Conservation (phyloP, 1,140 invertebrate species). For the Drosophila rhopaloa region DNA sequence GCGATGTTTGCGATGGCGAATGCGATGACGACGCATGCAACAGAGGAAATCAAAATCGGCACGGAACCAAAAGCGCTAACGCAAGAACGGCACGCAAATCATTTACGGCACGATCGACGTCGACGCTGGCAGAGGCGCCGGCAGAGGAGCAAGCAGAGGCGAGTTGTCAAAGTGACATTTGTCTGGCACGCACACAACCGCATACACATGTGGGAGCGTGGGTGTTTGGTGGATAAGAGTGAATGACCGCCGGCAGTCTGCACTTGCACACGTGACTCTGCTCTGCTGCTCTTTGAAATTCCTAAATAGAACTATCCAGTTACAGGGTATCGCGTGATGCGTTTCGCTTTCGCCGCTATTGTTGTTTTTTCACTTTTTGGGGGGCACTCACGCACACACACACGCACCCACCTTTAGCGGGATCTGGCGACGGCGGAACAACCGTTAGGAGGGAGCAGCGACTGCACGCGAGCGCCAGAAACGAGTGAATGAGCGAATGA, state of each 20-base stretch:
- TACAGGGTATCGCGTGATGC: slow-evolving; percentile 48
- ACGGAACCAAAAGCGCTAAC: slow-evolving; percentile 60
- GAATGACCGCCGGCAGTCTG: slow-evolving; percentile 64
- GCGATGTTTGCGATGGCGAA: slow-evolving; percentile 46
- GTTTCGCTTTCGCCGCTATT: slow-evolving; percentile 32
- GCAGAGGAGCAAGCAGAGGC: slow-evolving; percentile 25
- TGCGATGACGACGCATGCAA: slow-evolving; percentile 73
- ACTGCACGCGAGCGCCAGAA: slow-evolving; percentile 73
- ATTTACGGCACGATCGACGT: slow-evolving; percentile 56
- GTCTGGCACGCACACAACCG: slow-evolving; percentile 31
- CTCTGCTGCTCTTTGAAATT: neutral
- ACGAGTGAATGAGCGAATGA: slow-evolving; percentile 63
- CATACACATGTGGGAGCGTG: neutral
- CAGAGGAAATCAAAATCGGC: slow-evolving; percentile 68
- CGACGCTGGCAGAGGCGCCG: slow-evolving; percentile 2
- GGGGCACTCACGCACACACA: slow-evolving; percentile 14
- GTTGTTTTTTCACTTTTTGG: slow-evolving; percentile 21
- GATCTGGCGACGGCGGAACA: slow-evolving; percentile 62
- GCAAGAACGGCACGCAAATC: slow-evolving; percentile 78
- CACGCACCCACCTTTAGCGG: slow-evolving; percentile 48
- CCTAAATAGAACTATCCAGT: slow-evolving; percentile 26
- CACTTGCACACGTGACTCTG: slow-evolving; percentile 56
- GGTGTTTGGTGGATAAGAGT: slow-evolving; percentile 12
- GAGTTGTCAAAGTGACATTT: slow-evolving; percentile 69
- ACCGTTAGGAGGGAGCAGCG: slow-evolving; percentile 70